Evolutionary conservation across 2,888 invertebrate genomes (phyloP), one percentile per base, ranked within the genome.

Genomic region (Nasonovia ribisnigri): DNA sequence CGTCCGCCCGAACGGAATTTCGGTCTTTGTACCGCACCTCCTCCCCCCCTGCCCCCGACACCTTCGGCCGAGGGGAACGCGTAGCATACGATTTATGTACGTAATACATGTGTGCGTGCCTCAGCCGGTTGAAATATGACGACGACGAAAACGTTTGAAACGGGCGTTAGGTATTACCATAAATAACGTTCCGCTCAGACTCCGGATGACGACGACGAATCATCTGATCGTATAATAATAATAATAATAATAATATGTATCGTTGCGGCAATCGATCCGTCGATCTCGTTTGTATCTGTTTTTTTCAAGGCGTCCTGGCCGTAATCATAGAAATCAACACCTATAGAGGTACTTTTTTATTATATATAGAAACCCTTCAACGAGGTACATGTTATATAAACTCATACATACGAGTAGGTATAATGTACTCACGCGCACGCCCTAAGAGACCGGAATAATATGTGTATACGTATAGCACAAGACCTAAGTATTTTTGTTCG

Each of bases 261-360:
- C 77, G 77, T 20, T 36, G 20, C 26, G 8, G 26, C 77, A 29
- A 77, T 77, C 36, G 36, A 77, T 77, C 20, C 36, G 16, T 77
- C 77, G 36, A 77, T 77, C 77, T 36, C 36, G 77, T 42, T 42
- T 54, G 26, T 42, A 54, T 60, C 6, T 60, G 26, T 60, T 67
- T 67, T 67, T 67, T 48, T 90, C n/a, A 67, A 5, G 8, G 4
- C 29, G 16, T 6, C n/a, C 26, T 8, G 26, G 46, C n/a, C n/a
- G 89, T 57, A 54, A 90, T 90, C 77, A 36, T 42, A 77, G 90
- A 60, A 89, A 29, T 89, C 89, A 67, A 48, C 90, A 90, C 90
- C 20, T 90, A 77, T 46, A n/a, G 13, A 51, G 16, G 51, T 51
- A 51, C 46, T 11, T 48, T n/a, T n/a, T 90, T 48, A 20, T 77